Base-by-base conservation (phyloP, 1,140 invertebrate genomes). In the Argopecten irradians region DNA sequence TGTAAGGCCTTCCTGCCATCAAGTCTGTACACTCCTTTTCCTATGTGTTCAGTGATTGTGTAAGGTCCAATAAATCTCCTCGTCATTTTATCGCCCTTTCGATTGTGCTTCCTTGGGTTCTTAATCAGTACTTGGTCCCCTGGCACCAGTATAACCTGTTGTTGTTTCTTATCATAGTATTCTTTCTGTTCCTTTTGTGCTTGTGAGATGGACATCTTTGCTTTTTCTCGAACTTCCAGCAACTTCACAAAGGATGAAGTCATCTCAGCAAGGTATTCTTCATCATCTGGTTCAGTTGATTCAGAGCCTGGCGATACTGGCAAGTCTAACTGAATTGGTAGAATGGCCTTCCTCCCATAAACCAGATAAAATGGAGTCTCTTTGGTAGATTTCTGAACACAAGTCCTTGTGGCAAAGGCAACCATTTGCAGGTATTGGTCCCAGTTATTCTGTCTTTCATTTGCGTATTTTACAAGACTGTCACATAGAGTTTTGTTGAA, bases 321-420 rank as follows among this genome's bases (percentile, higher is more conserved):
- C n/a, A 36, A 13, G 28, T 89, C 85, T n/a, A 89, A 22, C 5
- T 28, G n/a, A 71, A 71, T 28, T 28, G 22, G 22, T 16, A 71
- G 55, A 28, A 11, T 5, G 5, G 22, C 22, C 11, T n/a, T 71
- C 28, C n/a, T n/a, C 5, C 22, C 55, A 28, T 46, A 86, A 35
- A 86, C 35, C 35, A 82, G 22, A 33, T 43, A 86, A 41, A 89
- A 89, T 19, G 85, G 88, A 16, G 85, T 85, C 36, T 86, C 46
- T 14, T 89, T 89, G 16, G 55, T 89, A 32, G 88, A 89, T 41
- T 83, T 86, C 16, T 89, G 88, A 1, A 55, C 36, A 46, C 88
- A 89, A 14, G 88, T 89, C n/a, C 88, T 82, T n/a, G 71, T 43
- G 35, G 88, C 88, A 86, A 89, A 89, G 13, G 85, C 88, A 41